Evolutionary conservation across 2,797 vertebrate genomes (phyloP).

Genomic region (Xiphophorus birchmanni): DNA sequence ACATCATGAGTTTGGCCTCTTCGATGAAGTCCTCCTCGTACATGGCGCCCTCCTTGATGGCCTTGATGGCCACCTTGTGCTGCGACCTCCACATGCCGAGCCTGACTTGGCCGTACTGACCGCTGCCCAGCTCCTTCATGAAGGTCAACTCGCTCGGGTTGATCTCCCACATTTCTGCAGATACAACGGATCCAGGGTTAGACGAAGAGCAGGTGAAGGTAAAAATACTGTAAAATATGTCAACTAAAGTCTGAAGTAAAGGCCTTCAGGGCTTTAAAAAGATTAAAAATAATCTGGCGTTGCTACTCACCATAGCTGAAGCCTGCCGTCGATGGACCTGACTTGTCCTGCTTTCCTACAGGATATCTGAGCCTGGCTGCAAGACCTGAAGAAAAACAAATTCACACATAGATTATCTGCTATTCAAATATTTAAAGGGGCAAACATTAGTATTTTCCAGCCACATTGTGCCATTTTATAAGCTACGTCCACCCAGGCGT

Average conservation of each 20-base stretch:
- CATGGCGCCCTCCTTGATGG: slow-evolving; percentile 92
- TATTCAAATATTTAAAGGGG: not conserved
- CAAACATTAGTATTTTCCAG: no score
- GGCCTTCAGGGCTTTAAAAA: not conserved
- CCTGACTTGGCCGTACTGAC: slow-evolving; percentile 87
- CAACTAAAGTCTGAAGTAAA: not conserved
- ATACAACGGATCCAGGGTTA: not conserved
- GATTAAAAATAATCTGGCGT: not conserved
- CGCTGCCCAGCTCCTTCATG: slow-evolving; percentile 86
- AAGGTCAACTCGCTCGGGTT: slow-evolving; percentile 84
- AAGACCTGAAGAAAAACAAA: slow-evolving; percentile 79
- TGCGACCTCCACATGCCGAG: slow-evolving; percentile 88
- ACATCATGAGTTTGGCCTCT: slow-evolving; percentile 99
- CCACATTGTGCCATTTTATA: no score
- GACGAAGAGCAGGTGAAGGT: not conserved
- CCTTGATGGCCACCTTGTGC: slow-evolving; percentile 94
- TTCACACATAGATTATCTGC: not conserved
- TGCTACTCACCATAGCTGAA: slow-evolving; percentile 91
- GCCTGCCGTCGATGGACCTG: slow-evolving; percentile 89
- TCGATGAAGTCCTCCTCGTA: slow-evolving; percentile 97
- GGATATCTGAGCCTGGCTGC: slow-evolving; percentile 91
- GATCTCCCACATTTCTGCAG: slow-evolving; percentile 89
- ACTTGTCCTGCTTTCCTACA: slow-evolving; percentile 82
- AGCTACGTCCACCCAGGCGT: no score
- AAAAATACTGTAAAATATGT: no score